Evolutionary conservation across 2,113 vertebrate genomes (phyloP).

Genomic region (Trematocara zebra): DNA sequence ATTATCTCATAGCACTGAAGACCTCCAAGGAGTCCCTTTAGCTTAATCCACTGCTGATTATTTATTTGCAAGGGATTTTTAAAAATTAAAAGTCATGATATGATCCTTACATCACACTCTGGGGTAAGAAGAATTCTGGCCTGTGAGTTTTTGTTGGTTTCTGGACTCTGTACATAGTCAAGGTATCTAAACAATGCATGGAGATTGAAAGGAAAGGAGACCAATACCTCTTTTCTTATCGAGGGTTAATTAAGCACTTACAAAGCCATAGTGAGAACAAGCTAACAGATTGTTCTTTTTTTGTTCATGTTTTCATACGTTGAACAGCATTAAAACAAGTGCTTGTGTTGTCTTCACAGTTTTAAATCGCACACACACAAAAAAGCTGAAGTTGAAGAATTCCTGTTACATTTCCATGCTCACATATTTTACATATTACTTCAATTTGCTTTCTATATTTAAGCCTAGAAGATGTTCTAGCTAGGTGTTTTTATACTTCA

Average conservation of each 20-base stretch:
- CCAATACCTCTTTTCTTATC: background rate
- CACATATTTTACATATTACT: background rate
- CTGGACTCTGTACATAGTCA: background rate
- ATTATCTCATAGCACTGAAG: background rate
- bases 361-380: background rate
- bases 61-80: background rate
- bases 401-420: background rate
- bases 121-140: background rate
- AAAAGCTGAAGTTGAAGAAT: background rate
- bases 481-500: slow-evolving; percentile 12
- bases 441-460: slow-evolving; percentile 46
- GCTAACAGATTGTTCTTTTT: background rate
- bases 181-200: background rate
- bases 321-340: background rate
- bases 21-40: background rate
- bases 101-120: background rate
- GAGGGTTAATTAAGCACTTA: background rate
- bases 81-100: background rate
- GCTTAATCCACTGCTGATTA: background rate
- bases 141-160: background rate
- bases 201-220: background rate
- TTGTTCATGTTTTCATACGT: background rate
- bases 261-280: slow-evolving; percentile 13
- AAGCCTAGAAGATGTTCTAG: background rate
- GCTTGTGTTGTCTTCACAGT: background rate